These are phyloP conservation scores for Vandiemenella viatica DNA, from an alignment of 2,888 invertebrate genomes.

Conservation along the genomic window DNA sequence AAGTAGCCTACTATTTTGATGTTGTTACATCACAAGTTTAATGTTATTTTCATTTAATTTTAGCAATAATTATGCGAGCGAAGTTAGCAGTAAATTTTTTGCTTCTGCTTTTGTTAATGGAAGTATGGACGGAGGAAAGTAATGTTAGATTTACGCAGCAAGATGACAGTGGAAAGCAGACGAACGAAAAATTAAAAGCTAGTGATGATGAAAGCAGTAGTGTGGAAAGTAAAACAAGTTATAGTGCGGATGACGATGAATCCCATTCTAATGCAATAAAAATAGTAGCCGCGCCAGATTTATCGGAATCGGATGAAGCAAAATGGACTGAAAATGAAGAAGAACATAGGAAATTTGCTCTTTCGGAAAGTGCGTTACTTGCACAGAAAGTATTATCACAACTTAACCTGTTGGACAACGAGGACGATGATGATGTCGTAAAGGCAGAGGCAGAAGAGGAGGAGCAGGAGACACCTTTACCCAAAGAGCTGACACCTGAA, in stretches of 20 bases:
- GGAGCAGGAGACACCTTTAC: conserved; percentile 31
- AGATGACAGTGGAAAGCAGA: neutral
- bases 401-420: conserved; percentile 26
- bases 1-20: no score
- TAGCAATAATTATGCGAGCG: no score
- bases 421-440: conserved; percentile 25
- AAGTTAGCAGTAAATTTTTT: neutral
- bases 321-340: conserved; percentile 10
- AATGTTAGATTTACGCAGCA: neutral
- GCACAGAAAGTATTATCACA: conserved; percentile 10
- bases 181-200: conserved; percentile 24
- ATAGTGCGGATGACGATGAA: conserved; percentile 1
- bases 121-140: neutral
- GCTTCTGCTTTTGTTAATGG: neutral
- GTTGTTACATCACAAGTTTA: no score
- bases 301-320: conserved; percentile 27
- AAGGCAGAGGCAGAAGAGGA: conserved; percentile 30
- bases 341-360: conserved; percentile 11
- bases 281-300: conserved; percentile 26
- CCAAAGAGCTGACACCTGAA: conserved; percentile 40
- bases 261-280: conserved; percentile 10
- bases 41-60: no score
- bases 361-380: conserved; percentile 8
- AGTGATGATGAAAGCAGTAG: conserved; percentile 28
- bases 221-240: neutral